Percentiles rank a stretch among this genome's conserved stretches.
phyloP scores from a whole-genome alignment of 2,888 invertebrate species.

The Clanis bilineata region DNA sequence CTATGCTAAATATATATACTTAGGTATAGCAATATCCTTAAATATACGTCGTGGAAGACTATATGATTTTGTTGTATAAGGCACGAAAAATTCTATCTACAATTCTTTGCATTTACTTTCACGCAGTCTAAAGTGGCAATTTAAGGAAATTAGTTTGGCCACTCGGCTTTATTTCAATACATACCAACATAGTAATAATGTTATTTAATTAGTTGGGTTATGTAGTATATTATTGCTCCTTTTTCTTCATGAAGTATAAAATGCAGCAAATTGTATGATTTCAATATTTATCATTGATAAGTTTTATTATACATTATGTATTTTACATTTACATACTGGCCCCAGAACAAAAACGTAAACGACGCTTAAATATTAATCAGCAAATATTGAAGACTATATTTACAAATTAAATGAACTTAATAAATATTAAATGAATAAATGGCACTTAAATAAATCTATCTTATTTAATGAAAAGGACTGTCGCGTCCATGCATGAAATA shows the following conservation, averaged over 20 bases:
- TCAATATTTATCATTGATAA: neutral
- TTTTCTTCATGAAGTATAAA: too few relatives aligned
- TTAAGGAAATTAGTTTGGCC: neutral
- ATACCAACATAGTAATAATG: neutral
- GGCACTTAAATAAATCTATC: conserved; percentile 52
- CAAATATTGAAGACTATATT: conserved; percentile 20
- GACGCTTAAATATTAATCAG: neutral
- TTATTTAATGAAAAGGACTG: conserved; percentile 36
- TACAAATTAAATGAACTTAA: conserved; percentile 22
- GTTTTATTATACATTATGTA: neutral
- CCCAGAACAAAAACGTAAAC: neutral
- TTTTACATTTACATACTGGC: neutral
- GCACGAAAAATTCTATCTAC: conserved; percentile 59
- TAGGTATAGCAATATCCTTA: conserved; percentile 9
- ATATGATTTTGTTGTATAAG: conserved; percentile 77
- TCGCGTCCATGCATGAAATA: conserved; percentile 66
- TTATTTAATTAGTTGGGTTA: neutral
- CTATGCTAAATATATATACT: conserved; percentile 5
- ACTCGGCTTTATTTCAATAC: neutral
- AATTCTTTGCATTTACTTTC: neutral
- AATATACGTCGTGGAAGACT: conserved; percentile 63
- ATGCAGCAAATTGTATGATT: neutral
- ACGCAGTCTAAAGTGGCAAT: neutral
- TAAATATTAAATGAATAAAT: conserved; percentile 36
- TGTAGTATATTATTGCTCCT: too few relatives aligned